Conservation (phyloP, 2,888 invertebrate species). For the Clivina fossor region DNA sequence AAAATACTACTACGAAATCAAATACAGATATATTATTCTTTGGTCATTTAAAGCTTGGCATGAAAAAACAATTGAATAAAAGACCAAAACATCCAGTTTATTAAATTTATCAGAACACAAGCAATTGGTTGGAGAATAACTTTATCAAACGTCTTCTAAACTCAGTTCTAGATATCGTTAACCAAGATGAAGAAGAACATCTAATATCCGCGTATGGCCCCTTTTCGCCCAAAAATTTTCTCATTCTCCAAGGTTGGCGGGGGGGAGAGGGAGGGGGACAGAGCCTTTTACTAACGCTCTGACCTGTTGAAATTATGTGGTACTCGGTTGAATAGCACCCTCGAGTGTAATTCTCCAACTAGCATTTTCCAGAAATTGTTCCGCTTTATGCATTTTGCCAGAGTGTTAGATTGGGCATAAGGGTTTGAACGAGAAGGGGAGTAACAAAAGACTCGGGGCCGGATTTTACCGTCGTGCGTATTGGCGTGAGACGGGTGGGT, state of each 20-base stretch:
- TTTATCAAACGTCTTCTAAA: background rate
- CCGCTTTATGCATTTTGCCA: constrained; percentile 38
- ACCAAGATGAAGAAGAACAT: constrained; percentile 8
- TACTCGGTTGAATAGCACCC: constrained; percentile 42
- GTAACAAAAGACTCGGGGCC: constrained; percentile 2
- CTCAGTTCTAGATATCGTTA: background rate
- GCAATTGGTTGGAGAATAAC: background rate
- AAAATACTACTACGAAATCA: too few species aligned
- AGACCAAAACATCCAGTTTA: constrained; percentile 1
- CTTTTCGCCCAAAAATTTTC: background rate
- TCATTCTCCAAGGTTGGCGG: too few species aligned
- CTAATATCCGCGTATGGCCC: background rate
- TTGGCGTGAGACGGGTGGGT: background rate
- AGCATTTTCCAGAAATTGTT: constrained; percentile 36
- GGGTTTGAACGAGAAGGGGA: constrained; percentile 12
- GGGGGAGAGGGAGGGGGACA: background rate
- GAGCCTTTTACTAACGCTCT: constrained; percentile 35
- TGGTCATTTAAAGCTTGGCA: too few species aligned
- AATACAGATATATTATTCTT: too few species aligned
- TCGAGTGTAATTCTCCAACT: constrained; percentile 42
- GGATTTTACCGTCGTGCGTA: background rate
- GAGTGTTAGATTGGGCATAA: constrained; percentile 41
- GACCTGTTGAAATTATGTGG: constrained; percentile 44
- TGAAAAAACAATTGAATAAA: too few species aligned
- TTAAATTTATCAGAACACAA: too few species aligned